A percentile compares a stretch with the other conserved stretches of the same genome.
These are phyloP conservation scores for Esperia sulphurella DNA, from an alignment of 2,888 invertebrate species.

Conservation along the genomic window DNA sequence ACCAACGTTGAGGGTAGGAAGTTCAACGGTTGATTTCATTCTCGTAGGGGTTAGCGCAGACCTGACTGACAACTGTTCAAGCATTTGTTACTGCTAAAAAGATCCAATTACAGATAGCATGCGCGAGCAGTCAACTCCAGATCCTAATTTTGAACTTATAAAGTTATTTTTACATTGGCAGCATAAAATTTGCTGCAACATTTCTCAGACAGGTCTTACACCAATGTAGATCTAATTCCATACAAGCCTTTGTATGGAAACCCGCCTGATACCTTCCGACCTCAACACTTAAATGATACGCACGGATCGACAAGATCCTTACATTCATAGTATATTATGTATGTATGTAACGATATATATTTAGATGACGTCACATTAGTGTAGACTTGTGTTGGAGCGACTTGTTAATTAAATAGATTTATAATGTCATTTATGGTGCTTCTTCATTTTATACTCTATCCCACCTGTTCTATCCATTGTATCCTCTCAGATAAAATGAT, in stretches of 20 bases:
- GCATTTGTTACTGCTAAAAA: too few species aligned
- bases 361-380: slow-evolving; percentile 53
- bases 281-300: not conserved
- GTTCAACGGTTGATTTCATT: too few species aligned
- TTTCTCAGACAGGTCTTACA: too few species aligned
- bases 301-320: slow-evolving; percentile 39
- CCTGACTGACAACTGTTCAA: too few species aligned
- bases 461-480: too few species aligned
- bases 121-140: too few species aligned
- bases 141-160: too few species aligned
- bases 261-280: slow-evolving; percentile 21
- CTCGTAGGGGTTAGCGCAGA: too few species aligned
- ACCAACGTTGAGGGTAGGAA: slow-evolving; percentile 18
- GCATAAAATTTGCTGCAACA: too few species aligned
- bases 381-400: slow-evolving; percentile 56
- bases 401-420: slow-evolving; percentile 76
- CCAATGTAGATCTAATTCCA: not conserved
- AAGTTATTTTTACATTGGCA: too few species aligned
- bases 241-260: not conserved
- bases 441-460: slow-evolving; percentile 46
- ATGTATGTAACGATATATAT: slow-evolving; percentile 40
- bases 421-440: slow-evolving; percentile 57
- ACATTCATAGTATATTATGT: slow-evolving; percentile 57
- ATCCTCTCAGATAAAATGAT: too few species aligned
- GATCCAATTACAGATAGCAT: too few species aligned